Evolutionary conservation across 53 echinoderm and acorn worm genomes (phyloP).

Genomic region (Mesocentrotus franciscanus): DNA sequence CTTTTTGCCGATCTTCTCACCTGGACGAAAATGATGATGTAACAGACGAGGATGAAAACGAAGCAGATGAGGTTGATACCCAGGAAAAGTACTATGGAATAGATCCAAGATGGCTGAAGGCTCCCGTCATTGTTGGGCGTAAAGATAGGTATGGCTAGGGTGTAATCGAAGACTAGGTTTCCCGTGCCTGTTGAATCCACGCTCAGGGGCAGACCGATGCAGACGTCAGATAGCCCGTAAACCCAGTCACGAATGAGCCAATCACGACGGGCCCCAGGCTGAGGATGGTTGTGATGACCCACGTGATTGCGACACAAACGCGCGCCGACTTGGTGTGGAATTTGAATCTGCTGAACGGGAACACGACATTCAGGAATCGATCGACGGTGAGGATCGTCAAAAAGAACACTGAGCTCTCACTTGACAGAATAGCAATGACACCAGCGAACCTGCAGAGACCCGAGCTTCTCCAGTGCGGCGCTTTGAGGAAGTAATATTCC

Average conservation of each 20-base stretch:
- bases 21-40: constrained; percentile 72
- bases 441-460: constrained; percentile 72
- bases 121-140: constrained; percentile 57
- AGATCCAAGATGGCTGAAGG: constrained; percentile 73
- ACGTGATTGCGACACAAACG: constrained; percentile 57
- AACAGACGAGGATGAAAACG: constrained; percentile 71
- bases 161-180: constrained; percentile 32
- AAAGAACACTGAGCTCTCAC: constrained; percentile 72
- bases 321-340: constrained; percentile 50
- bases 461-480: constrained; percentile 67
- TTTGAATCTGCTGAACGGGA: constrained; percentile 70
- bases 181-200: constrained; percentile 65
- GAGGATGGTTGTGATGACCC: constrained; percentile 63
- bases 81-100: constrained; percentile 78
- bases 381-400: constrained; percentile 79
- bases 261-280: constrained; percentile 69
- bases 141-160: constrained; percentile 47
- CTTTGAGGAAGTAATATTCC: constrained; percentile 74
- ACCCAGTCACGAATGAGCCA: constrained; percentile 57
- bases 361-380: constrained; percentile 68
- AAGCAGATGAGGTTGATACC: constrained; percentile 75
- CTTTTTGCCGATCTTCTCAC: constrained; percentile 63
- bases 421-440: constrained; percentile 68
- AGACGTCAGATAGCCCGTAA: constrained; percentile 79
- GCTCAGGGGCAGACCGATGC: constrained; percentile 72